Evolutionary conservation across 2,113 vertebrate species (phyloP), one percentile per base, ranked within the genome.

Genomic region (Tichodroma muraria): DNA sequence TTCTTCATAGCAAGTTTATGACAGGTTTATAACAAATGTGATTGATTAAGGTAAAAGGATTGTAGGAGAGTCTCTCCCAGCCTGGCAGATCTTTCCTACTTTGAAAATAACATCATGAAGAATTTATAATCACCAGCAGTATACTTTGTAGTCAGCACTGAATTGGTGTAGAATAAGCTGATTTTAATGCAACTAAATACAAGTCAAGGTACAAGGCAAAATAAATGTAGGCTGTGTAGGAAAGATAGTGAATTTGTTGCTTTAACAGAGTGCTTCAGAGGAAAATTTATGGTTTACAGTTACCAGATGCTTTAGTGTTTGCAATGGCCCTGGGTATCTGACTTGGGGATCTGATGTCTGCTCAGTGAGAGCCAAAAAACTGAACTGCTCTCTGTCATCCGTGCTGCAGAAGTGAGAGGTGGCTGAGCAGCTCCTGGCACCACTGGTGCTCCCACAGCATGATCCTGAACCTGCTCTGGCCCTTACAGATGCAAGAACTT

Each of bases 11-110:
- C 44, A 77, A 60, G n/a, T 85, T 94, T 42, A 13, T 76, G 54
- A 82, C 49, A 60, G 28, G 28, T 69, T 53, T 86, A 33, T 24
- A 53, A 13, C 44, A 80, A 57, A 61, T 4, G 12, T 80, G 50
- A 64, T 69, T 83, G 85, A 90, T 65, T 80, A 90, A 50, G 50
- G 54, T 83, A 59, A 86, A 95, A 92, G n/a, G 83, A 88, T 88
- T 90, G 57, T 21, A 77, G 59, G n/a, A 83, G 53, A 72, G 63
- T 56, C 13, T 89, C 37, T 76, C 22, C 50, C 45, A 83, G 54
- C 76, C 79, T 83, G 52, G 85, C 0, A 0, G 40, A 71, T 71
- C 49, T 80, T 80, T 65, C 22, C 40, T 90, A 6, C 72, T 77
- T 83, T 63, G 56, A 78, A 91, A 95, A 75, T 40, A 84, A 44